Evolutionary conservation across 2,888 invertebrate genomes (phyloP).

Genomic region (Aporophyla nigra): DNA sequence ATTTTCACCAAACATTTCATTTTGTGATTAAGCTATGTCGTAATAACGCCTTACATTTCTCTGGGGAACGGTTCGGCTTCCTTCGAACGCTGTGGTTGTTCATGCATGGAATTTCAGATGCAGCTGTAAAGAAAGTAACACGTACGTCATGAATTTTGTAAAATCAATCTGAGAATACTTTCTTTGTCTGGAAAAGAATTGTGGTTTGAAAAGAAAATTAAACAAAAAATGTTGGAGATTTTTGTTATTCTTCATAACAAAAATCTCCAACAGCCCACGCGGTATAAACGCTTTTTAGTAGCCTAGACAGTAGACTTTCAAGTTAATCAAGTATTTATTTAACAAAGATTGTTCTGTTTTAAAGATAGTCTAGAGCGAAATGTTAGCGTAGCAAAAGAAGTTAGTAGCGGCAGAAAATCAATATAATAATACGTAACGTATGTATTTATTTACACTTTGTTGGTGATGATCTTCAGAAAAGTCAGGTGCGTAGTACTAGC

Average conservation of each 20-base stretch:
- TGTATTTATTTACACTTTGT: too few species aligned
- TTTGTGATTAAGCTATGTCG: constrained; percentile 52
- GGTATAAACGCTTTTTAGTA: too few species aligned
- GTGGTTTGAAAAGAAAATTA: neutral
- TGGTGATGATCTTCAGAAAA: too few species aligned
- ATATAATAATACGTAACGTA: neutral
- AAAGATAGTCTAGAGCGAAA: neutral
- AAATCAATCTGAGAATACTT: constrained; percentile 44
- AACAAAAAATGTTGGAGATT: neutral
- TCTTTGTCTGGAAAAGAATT: constrained; percentile 15
- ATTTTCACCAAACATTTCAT: constrained; percentile 48
- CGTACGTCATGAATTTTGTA: constrained; percentile 55
- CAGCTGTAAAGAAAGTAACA: constrained; percentile 35
- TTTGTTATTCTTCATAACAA: too few species aligned
- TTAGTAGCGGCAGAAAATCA: neutral
- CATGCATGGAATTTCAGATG: constrained; percentile 64
- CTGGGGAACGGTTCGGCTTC: constrained; percentile 46
- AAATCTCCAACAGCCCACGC: too few species aligned
- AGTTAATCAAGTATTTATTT: neutral
- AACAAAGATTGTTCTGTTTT: too few species aligned
- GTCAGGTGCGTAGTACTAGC: too few species aligned
- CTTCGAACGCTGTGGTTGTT: constrained; percentile 49
- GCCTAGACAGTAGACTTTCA: too few species aligned
- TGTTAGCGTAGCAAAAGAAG: neutral
- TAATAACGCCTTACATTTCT: constrained; percentile 57